Evolutionary conservation across 2,113 vertebrate genomes (phyloP).

Genomic region (Pomatostomus ruficeps): DNA sequence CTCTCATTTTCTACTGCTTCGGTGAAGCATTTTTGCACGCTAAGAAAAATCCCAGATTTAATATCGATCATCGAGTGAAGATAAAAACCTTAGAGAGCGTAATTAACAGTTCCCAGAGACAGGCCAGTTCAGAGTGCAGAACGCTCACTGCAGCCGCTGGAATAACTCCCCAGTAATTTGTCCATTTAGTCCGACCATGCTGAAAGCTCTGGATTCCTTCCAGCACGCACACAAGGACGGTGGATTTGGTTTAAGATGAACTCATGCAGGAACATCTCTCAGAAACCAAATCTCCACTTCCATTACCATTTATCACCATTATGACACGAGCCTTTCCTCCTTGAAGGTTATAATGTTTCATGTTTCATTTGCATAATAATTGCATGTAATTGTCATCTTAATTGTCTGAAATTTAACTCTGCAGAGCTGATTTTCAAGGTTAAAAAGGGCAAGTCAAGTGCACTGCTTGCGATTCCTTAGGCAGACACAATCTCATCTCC

Average conservation of each 20-base stretch:
- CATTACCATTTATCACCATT: neutral
- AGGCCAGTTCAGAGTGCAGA: neutral
- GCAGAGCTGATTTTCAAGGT: neutral
- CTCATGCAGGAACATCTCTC: neutral
- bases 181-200: neutral
- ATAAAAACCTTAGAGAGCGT: neutral
- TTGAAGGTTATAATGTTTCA: neutral
- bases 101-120: neutral
- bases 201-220: constrained; percentile 17
- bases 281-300: neutral
- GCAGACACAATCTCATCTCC: neutral
- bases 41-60: neutral
- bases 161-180: neutral
- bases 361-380: neutral
- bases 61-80: neutral
- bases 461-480: neutral
- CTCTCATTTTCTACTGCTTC: neutral
- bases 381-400: neutral
- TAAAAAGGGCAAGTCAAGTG: neutral
- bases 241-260: neutral
- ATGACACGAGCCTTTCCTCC: neutral
- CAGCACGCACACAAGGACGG: neutral
- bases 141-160: neutral
- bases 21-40: neutral
- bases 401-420: neutral